These are phyloP conservation scores for Mirza zaza DNA, from an alignment of 2,113 vertebrate species.

Conservation along the genomic window DNA sequence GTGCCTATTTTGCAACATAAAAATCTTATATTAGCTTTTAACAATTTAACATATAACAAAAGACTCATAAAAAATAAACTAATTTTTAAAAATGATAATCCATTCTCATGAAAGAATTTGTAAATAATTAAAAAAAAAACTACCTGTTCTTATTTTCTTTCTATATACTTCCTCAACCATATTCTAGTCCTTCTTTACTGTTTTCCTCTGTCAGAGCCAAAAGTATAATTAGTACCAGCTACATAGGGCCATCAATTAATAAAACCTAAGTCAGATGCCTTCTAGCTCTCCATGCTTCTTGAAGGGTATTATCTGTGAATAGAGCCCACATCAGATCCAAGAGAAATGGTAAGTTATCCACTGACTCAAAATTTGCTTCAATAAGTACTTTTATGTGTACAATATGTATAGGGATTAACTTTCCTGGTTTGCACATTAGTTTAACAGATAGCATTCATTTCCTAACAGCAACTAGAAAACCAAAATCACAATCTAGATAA, in stretches of 20 bases:
- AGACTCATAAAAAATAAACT: background rate
- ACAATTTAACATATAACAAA: background rate
- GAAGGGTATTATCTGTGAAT: background rate
- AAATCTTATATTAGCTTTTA: background rate
- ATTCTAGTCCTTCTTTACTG: background rate
- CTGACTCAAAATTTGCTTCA: background rate
- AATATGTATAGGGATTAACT: background rate
- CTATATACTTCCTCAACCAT: background rate
- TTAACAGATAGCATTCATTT: background rate
- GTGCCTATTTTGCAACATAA: background rate
- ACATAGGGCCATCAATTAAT: background rate
- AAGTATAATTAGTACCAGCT: background rate
- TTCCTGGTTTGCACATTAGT: background rate
- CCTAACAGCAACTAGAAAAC: background rate
- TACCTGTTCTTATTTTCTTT: background rate
- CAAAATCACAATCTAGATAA: background rate
- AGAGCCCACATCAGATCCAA: background rate
- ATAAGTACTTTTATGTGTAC: background rate
- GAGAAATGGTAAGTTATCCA: background rate
- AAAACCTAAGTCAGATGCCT: background rate
- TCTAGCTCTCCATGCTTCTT: background rate
- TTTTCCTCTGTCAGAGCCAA: background rate
- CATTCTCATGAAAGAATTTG: background rate
- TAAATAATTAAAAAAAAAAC: background rate
- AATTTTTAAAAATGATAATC: background rate